phyloP scores from a whole-genome alignment of 2,888 invertebrate species.

The Eudemis profundana region DNA sequence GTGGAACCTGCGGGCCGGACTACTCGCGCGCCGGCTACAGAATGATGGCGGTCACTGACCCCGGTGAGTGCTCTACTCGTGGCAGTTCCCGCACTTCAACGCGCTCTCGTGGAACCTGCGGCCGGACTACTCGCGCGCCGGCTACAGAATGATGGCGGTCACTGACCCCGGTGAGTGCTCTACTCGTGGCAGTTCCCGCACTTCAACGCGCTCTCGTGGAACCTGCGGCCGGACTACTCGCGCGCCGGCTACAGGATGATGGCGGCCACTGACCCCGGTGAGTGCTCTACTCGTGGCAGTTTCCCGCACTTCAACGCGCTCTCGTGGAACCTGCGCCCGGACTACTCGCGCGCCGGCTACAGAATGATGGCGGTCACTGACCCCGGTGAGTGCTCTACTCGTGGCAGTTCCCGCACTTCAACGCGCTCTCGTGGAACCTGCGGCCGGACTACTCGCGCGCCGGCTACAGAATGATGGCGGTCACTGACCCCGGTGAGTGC shows the following conservation, averaged over 20 bases:
- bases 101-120: slow-evolving; percentile 6
- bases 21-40: slow-evolving; percentile 6
- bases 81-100: slow-evolving; percentile 8
- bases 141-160: slow-evolving; percentile 7
- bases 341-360: slow-evolving; percentile 7
- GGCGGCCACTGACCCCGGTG: neutral
- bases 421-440: no score
- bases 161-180: slow-evolving; percentile 5
- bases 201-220: slow-evolving; percentile 1
- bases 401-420: no score
- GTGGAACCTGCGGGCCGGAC: slow-evolving; percentile 3
- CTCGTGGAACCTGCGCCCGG: slow-evolving; percentile 2
- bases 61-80: slow-evolving; percentile 1
- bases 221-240: slow-evolving; percentile 1
- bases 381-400: no score
- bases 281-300: slow-evolving; percentile 5
- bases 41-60: slow-evolving; percentile 9
- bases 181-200: slow-evolving; percentile 1
- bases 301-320: slow-evolving; percentile 7
- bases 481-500: no score
- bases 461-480: no score
- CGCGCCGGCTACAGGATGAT: slow-evolving; percentile 1
- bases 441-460: no score
- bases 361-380: neutral
- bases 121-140: slow-evolving; percentile 6